These are phyloP conservation scores for Phalera bucephala DNA, from an alignment of 2,888 invertebrate species.

Conservation along the genomic window DNA sequence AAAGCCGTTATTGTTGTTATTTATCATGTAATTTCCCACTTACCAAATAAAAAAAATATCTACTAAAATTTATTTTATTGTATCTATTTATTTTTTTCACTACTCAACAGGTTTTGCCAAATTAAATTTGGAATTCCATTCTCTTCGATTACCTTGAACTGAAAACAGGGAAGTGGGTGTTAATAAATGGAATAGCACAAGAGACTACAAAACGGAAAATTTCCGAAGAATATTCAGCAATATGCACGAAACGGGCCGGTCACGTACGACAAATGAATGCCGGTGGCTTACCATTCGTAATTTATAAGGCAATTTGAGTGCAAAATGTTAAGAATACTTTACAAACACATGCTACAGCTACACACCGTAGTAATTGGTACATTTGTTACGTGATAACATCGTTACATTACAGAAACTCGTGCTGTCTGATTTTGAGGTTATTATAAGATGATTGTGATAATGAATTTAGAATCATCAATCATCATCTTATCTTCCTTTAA, in stretches of 20 bases:
- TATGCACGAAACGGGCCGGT: conserved; percentile 10
- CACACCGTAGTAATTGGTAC: conserved; percentile 7
- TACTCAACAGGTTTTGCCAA: neutral
- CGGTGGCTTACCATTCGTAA: conserved; percentile 19
- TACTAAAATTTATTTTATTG: no score
- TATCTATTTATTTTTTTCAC: no score
- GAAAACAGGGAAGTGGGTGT: neutral
- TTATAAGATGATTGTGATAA: no score
- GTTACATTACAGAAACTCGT: no score
- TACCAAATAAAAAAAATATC: no score
- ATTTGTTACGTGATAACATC: neutral
- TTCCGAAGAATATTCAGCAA: conserved; percentile 9
- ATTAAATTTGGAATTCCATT: neutral
- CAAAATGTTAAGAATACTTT: conserved; percentile 16
- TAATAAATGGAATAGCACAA: conserved; percentile 4
- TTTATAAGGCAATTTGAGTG: conserved; percentile 27
- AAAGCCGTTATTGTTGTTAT: no score
- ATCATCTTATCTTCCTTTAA: no score
- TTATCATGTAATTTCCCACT: no score
- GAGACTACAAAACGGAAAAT: conserved; percentile 7
- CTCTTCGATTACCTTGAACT: neutral
- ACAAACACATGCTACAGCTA: conserved; percentile 9
- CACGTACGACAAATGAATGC: conserved; percentile 28
- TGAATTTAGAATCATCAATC: no score
- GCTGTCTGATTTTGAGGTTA: no score